Percentiles rank a stretch among this genome's conserved stretches.
Conservation (phyloP, 1,140 invertebrate genomes). For the Brachionus plicatilis region DNA sequence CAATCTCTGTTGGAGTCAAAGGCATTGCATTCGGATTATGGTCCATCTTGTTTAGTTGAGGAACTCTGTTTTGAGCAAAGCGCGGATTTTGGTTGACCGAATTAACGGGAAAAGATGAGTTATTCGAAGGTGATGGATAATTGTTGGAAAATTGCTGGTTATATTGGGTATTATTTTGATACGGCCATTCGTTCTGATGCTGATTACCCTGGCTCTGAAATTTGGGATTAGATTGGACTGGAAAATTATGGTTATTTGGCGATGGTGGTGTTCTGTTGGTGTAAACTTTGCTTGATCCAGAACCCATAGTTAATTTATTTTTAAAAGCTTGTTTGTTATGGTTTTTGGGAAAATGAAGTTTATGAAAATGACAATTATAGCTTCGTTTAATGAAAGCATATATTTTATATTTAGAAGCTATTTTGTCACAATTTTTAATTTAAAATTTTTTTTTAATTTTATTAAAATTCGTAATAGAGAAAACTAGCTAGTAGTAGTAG, state of each 20-base stretch:
- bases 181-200: background rate
- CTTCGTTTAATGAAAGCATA: background rate
- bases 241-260: background rate
- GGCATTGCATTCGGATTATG: background rate
- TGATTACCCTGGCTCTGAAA: background rate
- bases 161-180: background rate
- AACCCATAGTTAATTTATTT: slow-evolving; percentile 1
- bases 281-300: background rate
- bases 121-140: background rate
- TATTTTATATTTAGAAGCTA: background rate
- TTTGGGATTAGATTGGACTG: slow-evolving; percentile 13
- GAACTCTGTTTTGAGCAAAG: background rate
- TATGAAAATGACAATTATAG: background rate
- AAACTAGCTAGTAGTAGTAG: background rate
- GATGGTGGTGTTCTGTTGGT: background rate
- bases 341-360: background rate
- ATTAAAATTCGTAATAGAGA: background rate
- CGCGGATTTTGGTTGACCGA: no score
- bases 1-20: background rate
- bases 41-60: background rate
- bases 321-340: background rate
- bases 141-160: background rate
- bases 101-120: background rate
- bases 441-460: background rate
- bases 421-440: background rate